Base-by-base conservation (phyloP, 2,888 invertebrate species). In the Schizotus pectinicornis region DNA sequence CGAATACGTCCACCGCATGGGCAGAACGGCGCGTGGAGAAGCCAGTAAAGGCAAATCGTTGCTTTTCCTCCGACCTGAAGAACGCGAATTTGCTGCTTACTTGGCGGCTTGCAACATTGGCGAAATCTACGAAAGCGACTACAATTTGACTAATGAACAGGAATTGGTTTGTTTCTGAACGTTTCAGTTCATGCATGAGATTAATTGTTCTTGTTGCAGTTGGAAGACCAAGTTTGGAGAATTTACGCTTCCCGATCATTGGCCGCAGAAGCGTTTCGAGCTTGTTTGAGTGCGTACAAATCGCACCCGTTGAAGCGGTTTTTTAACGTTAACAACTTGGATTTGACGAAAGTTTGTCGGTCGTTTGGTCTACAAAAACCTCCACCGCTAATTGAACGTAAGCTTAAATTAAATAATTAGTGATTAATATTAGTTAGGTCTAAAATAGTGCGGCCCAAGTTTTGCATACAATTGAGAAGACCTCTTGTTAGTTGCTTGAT, bases 1-100 rank as follows among this genome's bases (percentile, higher is more conserved):
- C 7, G 47, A 47, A 47, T 47, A 47, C 35, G 35, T 47, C 30
- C 47, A 47, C 34, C 34, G 47, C 14, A 35, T 47, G 33, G 47
- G 47, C 2, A 8, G 47, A 5, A 47, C 47, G 6, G 47, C 47
- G 22, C 34, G 47, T 36, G 47, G 47, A 34, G 47, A 47, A 47
- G 47, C 34, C 9, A 47, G 36, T 36, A 33, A 33, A 30, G 47
- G 47, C 8, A 33, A 33, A n/a, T 33, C 35, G 3, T 30, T 47
- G n/a, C 3, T 47, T 14, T 34, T 47, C 9, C 14, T 47, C 8
- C 13, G 47, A 30, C 34, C 34, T 11, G 47, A 47, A 30, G 47
- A 47, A 36, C 30, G 34, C 14, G 8, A 9, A 6, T 47, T 47
- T 33, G 31, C 35, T 11, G 36, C 30, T 12, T 47, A 36, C 34